phyloP scores from a whole-genome alignment of 2,888 invertebrate species.

The Leptogaster cylindrica region DNA sequence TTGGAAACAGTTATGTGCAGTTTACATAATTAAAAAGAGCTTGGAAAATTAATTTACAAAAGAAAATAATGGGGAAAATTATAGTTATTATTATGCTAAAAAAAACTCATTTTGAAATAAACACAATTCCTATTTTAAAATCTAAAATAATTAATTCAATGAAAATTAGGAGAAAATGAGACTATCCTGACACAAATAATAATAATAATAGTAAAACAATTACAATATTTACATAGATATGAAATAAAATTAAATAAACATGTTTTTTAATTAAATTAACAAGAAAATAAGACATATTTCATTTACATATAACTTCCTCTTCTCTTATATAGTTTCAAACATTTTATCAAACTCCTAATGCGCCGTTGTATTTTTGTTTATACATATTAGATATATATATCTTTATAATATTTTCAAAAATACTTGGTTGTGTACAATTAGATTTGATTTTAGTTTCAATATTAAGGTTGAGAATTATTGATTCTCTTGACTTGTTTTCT shows the following conservation, averaged over 20 bases:
- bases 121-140: constrained; percentile 30
- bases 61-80: constrained; percentile 3
- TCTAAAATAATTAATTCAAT: constrained; percentile 22
- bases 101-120: constrained; percentile 8
- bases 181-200: constrained; percentile 14
- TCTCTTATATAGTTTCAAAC: no score
- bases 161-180: constrained; percentile 15
- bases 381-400: no score
- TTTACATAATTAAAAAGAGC: constrained; percentile 11
- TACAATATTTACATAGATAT: constrained; percentile 24
- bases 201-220: no score
- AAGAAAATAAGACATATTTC: constrained; percentile 1
- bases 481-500: no score
- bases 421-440: no score
- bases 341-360: no score
- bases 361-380: no score
- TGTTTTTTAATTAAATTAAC: constrained; percentile 18
- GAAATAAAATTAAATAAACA: constrained; percentile 35
- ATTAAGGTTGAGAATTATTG: no score
- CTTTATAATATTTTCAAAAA: no score
- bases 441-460: no score
- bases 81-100: constrained; percentile 21
- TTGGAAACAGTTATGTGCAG: constrained; percentile 7
- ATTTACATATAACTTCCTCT: constrained; percentile 11
- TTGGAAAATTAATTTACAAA: constrained; percentile 18